Percentiles rank a stretch among this genome's conserved stretches.
These are phyloP conservation scores for Lophius americanus DNA, from an alignment of 2,797 vertebrate species.

Conservation along the genomic window DNA sequence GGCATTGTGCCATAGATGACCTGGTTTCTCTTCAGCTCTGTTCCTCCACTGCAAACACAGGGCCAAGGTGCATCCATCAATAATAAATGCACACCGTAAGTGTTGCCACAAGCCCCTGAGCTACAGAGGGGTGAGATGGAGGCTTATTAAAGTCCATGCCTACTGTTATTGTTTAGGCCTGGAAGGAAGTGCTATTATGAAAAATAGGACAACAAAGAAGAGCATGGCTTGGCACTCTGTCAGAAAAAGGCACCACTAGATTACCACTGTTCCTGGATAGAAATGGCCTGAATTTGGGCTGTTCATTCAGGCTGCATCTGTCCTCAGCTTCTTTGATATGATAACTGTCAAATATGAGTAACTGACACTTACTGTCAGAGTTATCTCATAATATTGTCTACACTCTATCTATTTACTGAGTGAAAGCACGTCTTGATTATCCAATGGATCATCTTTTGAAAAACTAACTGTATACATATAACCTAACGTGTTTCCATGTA, in stretches of 20 bases:
- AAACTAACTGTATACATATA: too few species aligned
- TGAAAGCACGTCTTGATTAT: too few species aligned
- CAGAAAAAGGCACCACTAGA: constrained; percentile 57
- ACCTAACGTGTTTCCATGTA: too few species aligned
- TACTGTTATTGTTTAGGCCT: constrained; percentile 77
- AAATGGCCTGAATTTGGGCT: constrained; percentile 31
- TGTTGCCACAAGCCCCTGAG: constrained; percentile 74
- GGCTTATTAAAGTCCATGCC: constrained; percentile 76
- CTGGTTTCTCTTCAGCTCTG: constrained; percentile 77
- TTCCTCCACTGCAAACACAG: constrained; percentile 70
- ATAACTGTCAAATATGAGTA: too few species aligned
- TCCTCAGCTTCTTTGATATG: background rate
- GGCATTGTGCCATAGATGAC: constrained; percentile 74
- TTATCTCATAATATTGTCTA: too few species aligned
- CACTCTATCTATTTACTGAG: too few species aligned
- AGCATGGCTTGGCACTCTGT: constrained; percentile 46
- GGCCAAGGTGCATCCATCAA: constrained; percentile 77
- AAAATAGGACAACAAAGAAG: constrained; percentile 71
- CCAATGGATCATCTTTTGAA: too few species aligned
- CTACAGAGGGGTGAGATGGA: constrained; percentile 63
- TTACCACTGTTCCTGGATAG: constrained; percentile 55
- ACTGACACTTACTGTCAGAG: background rate
- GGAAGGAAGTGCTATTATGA: constrained; percentile 74
- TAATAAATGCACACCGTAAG: constrained; percentile 77
- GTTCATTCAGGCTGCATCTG: constrained; percentile 28